Conservation (phyloP, 2,113 vertebrate genomes). For the Dromas ardeola region DNA sequence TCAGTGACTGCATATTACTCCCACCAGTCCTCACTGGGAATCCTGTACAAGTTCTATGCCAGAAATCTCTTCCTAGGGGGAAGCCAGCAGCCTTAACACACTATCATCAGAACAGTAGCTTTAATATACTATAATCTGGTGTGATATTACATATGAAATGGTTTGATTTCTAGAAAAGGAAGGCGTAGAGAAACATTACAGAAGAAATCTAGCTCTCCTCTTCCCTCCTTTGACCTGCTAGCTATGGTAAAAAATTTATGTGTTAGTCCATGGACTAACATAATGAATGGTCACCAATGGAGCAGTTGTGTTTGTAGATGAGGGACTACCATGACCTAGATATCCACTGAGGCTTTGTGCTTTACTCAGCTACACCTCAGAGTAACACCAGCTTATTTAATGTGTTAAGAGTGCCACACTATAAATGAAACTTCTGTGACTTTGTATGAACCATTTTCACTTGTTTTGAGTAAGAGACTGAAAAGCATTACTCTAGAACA, state of each 20-base stretch:
- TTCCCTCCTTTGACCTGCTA: not conserved
- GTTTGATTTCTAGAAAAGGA: not conserved
- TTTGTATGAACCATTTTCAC: not conserved
- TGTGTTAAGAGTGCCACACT: not conserved
- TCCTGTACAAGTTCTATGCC: not conserved
- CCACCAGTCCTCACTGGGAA: not conserved
- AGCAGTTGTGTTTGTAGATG: not conserved
- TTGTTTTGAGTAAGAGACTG: not conserved
- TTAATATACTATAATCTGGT: not conserved
- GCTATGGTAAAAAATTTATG: accelerated
- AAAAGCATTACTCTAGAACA: accelerated
- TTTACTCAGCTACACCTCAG: not conserved
- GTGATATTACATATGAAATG: not conserved
- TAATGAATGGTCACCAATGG: not conserved
- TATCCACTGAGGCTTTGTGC: not conserved
- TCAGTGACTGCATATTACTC: not conserved
- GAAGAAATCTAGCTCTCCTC: not conserved
- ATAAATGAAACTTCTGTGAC: not conserved
- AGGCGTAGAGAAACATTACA: not conserved
- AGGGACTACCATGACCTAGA: not conserved
- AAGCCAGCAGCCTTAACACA: not conserved
- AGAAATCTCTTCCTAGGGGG: not conserved
- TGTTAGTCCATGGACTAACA: not conserved
- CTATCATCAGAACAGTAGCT: not conserved
- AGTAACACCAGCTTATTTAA: not conserved